Base-by-base conservation (phyloP, 2,888 invertebrate genomes). In the Phyllotreta cruciferae region DNA sequence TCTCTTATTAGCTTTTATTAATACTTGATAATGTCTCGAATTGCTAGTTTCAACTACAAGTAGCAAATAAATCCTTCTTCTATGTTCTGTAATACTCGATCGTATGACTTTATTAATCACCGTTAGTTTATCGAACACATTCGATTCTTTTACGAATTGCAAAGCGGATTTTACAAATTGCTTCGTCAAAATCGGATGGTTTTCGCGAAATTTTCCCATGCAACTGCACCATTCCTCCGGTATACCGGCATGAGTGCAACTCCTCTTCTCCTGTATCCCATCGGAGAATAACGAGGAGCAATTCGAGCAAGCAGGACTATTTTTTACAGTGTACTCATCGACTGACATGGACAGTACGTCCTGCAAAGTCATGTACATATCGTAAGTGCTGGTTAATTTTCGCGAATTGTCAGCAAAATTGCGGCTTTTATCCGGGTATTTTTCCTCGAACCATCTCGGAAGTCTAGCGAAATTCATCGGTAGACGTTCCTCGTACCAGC, bases 401-500 rank as follows among this genome's bases (percentile, higher is more conserved):
- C 86, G 85, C 54, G 86, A 85, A 76, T 93, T 93, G 0, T 81
- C 73, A 39, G 81, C 80, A 11, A 92, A 74, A 39, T 87, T 85
- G 34, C 82, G 80, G 7, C 85, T 85, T 70, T 87, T 84, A 6
- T 82, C 77, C 0, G 88, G 85, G 73, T 86, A 81, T 13, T 79
- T 81, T 2, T 81, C 80, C 66, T 83, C 85, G 67, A 91, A 87
- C 81, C 84, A 84, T 9, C 82, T 78, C 0, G 93, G 93, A 36
- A 90, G 62, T 82, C 87, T 88, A 10, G 92, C 80, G 71, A 88
- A 90, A 52, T 92, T 82, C 72, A 89, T 87, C 0, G 93, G 93
- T 70, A 93, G 75, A 11, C 92, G 85, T 71, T 93, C 91, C 75
- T 94, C 94, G 71, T 91, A 87, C 83, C 90, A 92, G 0, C 93